Evolutionary conservation across 53 echinoderm and acorn worm genomes (phyloP).

Genomic region (Pentamera pediparva): DNA sequence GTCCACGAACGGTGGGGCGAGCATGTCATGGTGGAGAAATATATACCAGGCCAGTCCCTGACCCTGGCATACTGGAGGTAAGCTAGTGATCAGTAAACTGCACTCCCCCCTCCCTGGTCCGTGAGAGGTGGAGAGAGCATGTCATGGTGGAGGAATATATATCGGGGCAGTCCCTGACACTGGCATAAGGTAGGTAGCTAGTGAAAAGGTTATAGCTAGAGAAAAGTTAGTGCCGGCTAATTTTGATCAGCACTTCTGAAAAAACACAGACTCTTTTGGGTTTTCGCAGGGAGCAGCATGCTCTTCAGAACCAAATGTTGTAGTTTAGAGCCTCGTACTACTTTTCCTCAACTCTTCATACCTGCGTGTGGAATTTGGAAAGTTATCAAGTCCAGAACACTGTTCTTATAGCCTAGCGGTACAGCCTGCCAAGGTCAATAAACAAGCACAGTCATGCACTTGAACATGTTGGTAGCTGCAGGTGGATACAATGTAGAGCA

Average conservation of each 20-base stretch:
- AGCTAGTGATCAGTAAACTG: not conserved
- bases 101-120: slow-evolving; percentile 33
- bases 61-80: slow-evolving; percentile 96
- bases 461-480: too few relatives aligned
- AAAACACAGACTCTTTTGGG: not conserved
- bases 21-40: slow-evolving; percentile 83
- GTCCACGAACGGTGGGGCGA: slow-evolving; percentile 95
- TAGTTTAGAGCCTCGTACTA: too few relatives aligned
- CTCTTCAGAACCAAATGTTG: too few relatives aligned
- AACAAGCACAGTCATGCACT: too few relatives aligned
- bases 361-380: too few relatives aligned
- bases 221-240: too few relatives aligned
- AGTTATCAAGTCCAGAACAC: not conserved
- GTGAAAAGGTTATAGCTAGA: not conserved
- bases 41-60: slow-evolving; percentile 78
- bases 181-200: slow-evolving; percentile 89
- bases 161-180: slow-evolving; percentile 71
- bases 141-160: slow-evolving; percentile 81
- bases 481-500: too few relatives aligned
- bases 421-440: too few relatives aligned
- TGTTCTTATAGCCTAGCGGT: too few relatives aligned
- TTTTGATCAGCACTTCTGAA: not conserved
- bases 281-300: too few relatives aligned
- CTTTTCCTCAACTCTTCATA: not conserved
- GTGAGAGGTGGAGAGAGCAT: slow-evolving; percentile 97